Conservation (phyloP, 2,113 vertebrate genomes). For the Rhinolophus ferrumequinum region DNA sequence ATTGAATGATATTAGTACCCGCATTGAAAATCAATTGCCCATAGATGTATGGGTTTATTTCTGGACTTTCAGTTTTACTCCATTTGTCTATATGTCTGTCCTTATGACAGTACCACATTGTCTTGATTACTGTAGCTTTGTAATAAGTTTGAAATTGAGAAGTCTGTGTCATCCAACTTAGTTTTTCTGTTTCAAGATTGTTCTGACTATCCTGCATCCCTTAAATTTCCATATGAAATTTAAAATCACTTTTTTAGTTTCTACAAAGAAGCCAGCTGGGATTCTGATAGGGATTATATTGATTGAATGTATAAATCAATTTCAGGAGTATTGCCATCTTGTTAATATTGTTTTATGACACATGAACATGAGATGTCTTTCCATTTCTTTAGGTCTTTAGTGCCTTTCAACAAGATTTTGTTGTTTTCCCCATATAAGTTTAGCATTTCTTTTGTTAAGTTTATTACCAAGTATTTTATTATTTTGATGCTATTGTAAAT, state of each 20-base stretch:
- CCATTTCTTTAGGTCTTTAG: not conserved
- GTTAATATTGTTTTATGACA: not conserved
- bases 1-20: not conserved
- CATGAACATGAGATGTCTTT: not conserved
- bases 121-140: not conserved
- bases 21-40: not conserved
- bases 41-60: not conserved
- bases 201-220: not conserved
- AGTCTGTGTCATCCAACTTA: not conserved
- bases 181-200: not conserved
- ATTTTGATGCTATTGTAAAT: not conserved
- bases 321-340: not conserved
- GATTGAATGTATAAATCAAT: not conserved
- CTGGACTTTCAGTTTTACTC: not conserved
- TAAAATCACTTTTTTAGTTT: not conserved
- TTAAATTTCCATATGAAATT: not conserved
- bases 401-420: not conserved
- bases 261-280: not conserved
- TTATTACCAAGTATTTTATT: not conserved
- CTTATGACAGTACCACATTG: not conserved
- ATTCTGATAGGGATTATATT: not conserved
- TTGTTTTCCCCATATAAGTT: not conserved
- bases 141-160: not conserved
- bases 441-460: not conserved
- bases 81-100: not conserved